Percentiles rank a stretch among this genome's conserved stretches.
These are phyloP conservation scores for Pampusana beccarii DNA, from an alignment of 2,113 vertebrate genomes.

Conservation along the genomic window DNA sequence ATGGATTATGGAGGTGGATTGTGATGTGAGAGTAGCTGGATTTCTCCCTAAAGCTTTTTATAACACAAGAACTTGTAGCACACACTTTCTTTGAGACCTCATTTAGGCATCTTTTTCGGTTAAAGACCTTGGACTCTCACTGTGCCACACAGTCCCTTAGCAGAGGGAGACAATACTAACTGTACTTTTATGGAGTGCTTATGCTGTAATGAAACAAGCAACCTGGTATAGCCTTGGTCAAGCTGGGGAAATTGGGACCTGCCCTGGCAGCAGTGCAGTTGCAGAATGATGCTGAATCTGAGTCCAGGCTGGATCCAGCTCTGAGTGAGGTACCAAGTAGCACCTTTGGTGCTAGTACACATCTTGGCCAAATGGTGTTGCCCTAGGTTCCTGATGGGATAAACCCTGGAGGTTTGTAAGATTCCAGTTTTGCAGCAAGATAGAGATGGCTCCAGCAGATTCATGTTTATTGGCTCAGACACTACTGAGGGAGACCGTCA, in stretches of 20 bases:
- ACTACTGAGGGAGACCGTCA: not conserved
- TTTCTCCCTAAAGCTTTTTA: not conserved
- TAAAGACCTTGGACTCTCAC: not conserved
- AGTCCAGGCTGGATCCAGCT: not conserved
- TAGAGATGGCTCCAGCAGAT: not conserved
- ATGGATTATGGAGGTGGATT: not conserved
- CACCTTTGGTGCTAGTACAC: not conserved
- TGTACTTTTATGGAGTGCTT: not conserved
- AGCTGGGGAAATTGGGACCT: not conserved
- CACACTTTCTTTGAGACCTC: not conserved
- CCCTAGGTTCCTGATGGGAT: not conserved
- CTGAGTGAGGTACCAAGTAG: not conserved
- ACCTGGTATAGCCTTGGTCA: not conserved
- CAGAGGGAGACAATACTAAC: not conserved
- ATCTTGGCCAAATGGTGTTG: not conserved
- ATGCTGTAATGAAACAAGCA: rapidly evolving
- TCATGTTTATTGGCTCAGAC: not conserved
- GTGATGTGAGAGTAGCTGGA: not conserved
- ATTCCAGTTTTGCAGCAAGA: not conserved
- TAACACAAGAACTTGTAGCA: not conserved
- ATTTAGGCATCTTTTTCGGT: not conserved
- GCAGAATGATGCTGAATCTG: not conserved
- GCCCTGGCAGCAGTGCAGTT: not conserved
- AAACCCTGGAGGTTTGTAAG: not conserved
- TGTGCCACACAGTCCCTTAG: not conserved